Percentiles rank a stretch among this genome's conserved stretches.
phyloP scores from a whole-genome alignment of 2,113 vertebrate genomes.

The Nothocercus julius region DNA sequence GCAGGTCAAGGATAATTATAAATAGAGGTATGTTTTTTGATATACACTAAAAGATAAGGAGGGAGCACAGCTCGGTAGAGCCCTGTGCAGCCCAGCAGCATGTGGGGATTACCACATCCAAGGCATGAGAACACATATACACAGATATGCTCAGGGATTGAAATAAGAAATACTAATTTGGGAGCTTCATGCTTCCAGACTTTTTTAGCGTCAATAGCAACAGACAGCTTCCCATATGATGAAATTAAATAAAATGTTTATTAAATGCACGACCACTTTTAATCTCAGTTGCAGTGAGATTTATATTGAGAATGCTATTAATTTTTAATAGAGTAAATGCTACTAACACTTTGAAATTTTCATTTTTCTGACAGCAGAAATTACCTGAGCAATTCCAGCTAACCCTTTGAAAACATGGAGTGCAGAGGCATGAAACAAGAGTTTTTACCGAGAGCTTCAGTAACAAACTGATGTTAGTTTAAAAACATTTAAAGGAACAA shows the following conservation, averaged over 20 bases:
- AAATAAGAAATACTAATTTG: background rate
- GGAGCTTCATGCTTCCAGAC: background rate
- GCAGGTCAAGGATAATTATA: background rate
- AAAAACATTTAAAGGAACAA: background rate
- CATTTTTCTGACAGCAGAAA: fast-evolving
- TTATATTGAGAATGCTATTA: background rate
- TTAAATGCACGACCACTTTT: background rate
- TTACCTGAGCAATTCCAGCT: background rate
- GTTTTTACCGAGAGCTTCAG: background rate
- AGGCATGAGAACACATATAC: background rate
- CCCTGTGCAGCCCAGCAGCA: background rate
- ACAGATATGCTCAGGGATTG: background rate
- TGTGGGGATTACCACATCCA: background rate
- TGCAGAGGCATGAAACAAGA: background rate
- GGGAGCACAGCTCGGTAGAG: constrained; percentile 6
- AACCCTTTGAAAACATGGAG: background rate
- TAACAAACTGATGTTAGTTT: background rate
- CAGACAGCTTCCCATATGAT: background rate
- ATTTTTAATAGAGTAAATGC: background rate
- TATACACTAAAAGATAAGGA: background rate
- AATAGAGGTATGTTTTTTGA: background rate
- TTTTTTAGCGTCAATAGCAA: background rate
- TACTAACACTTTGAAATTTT: background rate
- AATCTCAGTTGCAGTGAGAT: background rate
- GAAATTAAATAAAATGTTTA: background rate